Conservation (phyloP, 2,797 vertebrate species). For the Anguilla anguilla region DNA sequence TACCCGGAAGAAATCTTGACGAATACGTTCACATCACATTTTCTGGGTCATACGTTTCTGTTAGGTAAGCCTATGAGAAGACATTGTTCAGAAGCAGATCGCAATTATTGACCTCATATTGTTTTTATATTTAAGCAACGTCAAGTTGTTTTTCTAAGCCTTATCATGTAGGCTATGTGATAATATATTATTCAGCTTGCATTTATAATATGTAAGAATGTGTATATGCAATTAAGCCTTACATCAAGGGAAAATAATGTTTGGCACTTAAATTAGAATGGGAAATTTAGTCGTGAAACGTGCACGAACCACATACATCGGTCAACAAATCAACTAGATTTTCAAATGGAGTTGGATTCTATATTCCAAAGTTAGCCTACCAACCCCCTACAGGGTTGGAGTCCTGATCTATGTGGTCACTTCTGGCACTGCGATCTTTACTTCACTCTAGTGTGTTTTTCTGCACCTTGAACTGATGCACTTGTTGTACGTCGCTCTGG, state of each 20-base stretch:
- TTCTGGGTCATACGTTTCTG: neutral
- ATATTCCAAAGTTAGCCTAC: neutral
- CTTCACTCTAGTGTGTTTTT: too few relatives aligned
- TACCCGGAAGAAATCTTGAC: conserved; percentile 48
- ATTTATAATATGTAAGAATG: neutral
- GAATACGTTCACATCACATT: neutral
- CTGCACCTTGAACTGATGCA: too few relatives aligned
- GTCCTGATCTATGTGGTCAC: too few relatives aligned
- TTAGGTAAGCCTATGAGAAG: neutral
- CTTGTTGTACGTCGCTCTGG: too few relatives aligned
- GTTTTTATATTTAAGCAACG: neutral
- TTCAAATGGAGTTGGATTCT: neutral
- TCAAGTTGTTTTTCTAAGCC: neutral
- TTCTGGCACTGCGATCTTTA: too few relatives aligned
- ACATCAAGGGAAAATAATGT: too few relatives aligned
- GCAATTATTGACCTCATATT: neutral
- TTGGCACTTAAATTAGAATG: too few relatives aligned
- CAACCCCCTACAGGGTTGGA: too few relatives aligned
- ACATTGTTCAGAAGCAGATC: neutral
- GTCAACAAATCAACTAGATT: too few relatives aligned
- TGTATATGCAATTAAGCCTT: too few relatives aligned
- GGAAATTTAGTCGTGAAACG: too few relatives aligned
- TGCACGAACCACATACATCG: too few relatives aligned
- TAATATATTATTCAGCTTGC: neutral
- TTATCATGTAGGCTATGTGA: neutral